Percentiles rank a stretch among this genome's conserved stretches.
Conservation (phyloP, 2,113 vertebrate species). For the Raja brachyura region DNA sequence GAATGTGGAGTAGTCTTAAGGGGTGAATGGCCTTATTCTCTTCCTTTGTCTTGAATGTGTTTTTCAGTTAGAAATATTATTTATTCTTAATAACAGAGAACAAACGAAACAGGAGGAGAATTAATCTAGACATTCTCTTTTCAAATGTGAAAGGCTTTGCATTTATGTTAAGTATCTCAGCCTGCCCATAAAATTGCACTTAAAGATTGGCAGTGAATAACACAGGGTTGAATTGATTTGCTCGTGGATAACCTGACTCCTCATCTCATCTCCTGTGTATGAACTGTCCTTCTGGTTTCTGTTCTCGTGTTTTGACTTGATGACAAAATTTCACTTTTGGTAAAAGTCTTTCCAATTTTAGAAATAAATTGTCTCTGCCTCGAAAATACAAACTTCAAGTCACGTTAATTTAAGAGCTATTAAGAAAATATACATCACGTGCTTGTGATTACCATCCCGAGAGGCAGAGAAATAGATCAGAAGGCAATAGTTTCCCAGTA, state of each 20-base stretch:
- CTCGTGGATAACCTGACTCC: neutral
- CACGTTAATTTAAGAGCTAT: neutral
- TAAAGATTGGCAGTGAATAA: neutral
- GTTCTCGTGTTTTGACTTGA: neutral
- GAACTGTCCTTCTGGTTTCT: neutral
- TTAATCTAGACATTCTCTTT: no score
- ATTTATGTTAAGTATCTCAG: neutral
- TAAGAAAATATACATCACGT: neutral
- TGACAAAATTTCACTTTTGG: neutral
- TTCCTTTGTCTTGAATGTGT: no score
- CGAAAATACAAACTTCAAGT: neutral
- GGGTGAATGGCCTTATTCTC: no score
- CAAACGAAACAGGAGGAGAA: no score
- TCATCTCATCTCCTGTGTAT: neutral
- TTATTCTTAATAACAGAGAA: no score
- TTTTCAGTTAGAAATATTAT: no score
- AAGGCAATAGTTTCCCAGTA: neutral
- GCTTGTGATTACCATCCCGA: neutral
- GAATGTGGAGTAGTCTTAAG: no score
- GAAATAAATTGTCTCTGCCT: neutral
- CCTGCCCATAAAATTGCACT: neutral
- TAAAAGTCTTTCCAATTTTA: no score
- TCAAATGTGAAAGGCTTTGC: neutral
- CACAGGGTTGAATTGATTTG: neutral
- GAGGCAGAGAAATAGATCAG: neutral